A percentile compares a stretch with the other conserved stretches of the same genome.
phyloP scores from a whole-genome alignment of 30 jellyfish, hydroid and myxozoan species.

The Cassiopea xamachana region DNA sequence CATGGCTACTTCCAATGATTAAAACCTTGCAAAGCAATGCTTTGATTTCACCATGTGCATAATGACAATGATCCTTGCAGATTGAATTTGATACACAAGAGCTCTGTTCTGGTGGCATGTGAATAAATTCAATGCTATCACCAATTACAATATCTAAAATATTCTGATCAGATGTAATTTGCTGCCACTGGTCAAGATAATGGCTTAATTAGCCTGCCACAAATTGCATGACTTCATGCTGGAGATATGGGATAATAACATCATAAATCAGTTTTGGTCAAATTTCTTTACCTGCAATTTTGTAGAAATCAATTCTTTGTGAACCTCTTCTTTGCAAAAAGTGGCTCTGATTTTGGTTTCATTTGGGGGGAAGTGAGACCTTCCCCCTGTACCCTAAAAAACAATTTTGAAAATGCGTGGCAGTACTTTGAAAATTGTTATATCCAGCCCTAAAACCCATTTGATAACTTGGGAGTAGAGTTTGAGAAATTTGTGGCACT shows the following conservation, averaged over 20 bases:
- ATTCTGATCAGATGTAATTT: not conserved
- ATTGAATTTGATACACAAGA: not conserved
- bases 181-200: not conserved
- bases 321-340: not conserved
- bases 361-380: not conserved
- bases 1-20: not conserved
- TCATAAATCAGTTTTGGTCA: not conserved
- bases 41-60: not conserved
- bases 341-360: not conserved
- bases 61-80: not conserved
- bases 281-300: slow-evolving; percentile 21
- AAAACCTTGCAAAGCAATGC: slow-evolving; percentile 2
- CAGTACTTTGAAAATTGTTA: not conserved
- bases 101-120: not conserved
- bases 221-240: not conserved
- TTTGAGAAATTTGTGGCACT: not conserved
- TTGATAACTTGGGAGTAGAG: not conserved
- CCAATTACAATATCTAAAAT: not conserved
- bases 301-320: not conserved
- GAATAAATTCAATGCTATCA: not conserved
- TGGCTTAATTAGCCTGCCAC: not conserved
- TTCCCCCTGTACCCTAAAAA: not conserved
- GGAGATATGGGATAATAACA: not conserved
- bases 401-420: not conserved
- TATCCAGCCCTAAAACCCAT: not conserved